Conservation (phyloP, 2,797 vertebrate genomes). For the Pseudochirops corinnae region DNA sequence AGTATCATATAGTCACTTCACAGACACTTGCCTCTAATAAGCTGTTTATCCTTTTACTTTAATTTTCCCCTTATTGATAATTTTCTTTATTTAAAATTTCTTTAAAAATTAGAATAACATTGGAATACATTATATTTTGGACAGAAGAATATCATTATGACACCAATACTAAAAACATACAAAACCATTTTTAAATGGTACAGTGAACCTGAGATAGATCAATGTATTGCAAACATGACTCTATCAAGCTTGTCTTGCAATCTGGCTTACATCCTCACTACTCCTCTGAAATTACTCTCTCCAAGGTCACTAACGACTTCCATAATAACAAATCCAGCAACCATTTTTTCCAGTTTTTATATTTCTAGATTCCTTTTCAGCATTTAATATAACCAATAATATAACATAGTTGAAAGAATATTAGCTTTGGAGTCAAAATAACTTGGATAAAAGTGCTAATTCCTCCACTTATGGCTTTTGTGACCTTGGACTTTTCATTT, state of each 20-base stretch:
- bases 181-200: neutral
- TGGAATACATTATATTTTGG: conserved; percentile 12
- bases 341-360: neutral
- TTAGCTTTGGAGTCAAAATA: neutral
- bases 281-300: neutral
- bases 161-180: conserved; percentile 24
- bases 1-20: neutral
- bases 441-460: neutral
- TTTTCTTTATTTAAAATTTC: conserved; percentile 42
- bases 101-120: conserved; percentile 23
- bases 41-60: neutral
- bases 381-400: neutral
- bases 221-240: neutral
- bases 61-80: neutral
- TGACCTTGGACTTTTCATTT: neutral
- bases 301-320: neutral
- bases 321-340: neutral
- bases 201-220: neutral
- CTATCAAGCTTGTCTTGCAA: neutral
- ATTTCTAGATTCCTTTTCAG: neutral
- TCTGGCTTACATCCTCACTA: neutral
- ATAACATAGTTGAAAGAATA: neutral
- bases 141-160: neutral
- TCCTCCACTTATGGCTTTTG: neutral
- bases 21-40: conserved; percentile 57